Percentiles rank a stretch among this genome's conserved stretches.
phyloP scores from a whole-genome alignment of 2,113 vertebrate genomes.

The Dipodomys spectabilis region DNA sequence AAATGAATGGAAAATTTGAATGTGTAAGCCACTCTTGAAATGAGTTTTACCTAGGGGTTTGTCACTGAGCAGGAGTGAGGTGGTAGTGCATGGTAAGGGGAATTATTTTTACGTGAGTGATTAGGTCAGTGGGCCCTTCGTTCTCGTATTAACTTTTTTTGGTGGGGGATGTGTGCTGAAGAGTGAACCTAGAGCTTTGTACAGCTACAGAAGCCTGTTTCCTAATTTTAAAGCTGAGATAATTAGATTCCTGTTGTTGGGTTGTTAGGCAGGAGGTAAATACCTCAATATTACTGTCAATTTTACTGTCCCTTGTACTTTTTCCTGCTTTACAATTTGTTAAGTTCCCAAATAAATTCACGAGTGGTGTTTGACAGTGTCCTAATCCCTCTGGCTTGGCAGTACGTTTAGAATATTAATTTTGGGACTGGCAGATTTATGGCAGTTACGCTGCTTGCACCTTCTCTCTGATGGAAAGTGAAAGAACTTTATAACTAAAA shows the following conservation, averaged over 20 bases:
- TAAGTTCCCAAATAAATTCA: not conserved
- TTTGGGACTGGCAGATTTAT: constrained; percentile 37
- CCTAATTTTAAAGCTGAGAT: constrained; percentile 18
- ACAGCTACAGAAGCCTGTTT: not conserved
- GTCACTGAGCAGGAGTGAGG: not conserved
- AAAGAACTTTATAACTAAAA: constrained; percentile 58
- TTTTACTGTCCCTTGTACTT: not conserved
- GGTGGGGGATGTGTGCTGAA: not conserved
- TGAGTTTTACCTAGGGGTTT: not conserved
- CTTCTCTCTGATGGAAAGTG: constrained; percentile 35
- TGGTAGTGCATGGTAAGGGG: rapidly evolving
- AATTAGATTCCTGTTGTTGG: not conserved
- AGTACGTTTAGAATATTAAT: not conserved
- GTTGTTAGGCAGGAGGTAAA: not conserved
- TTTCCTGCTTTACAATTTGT: not conserved
- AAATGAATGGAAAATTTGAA: not conserved
- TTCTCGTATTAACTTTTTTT: no score
- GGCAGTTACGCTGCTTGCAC: not conserved
- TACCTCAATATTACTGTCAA: not conserved
- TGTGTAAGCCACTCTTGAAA: not conserved
- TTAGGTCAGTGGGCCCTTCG: not conserved
- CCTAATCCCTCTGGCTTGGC: constrained; percentile 9
- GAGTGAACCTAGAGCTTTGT: not conserved
- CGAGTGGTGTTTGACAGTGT: not conserved
- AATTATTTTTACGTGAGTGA: not conserved